These are phyloP conservation scores for Luperina testacea DNA, from an alignment of 2,888 invertebrate species.

Conservation along the genomic window DNA sequence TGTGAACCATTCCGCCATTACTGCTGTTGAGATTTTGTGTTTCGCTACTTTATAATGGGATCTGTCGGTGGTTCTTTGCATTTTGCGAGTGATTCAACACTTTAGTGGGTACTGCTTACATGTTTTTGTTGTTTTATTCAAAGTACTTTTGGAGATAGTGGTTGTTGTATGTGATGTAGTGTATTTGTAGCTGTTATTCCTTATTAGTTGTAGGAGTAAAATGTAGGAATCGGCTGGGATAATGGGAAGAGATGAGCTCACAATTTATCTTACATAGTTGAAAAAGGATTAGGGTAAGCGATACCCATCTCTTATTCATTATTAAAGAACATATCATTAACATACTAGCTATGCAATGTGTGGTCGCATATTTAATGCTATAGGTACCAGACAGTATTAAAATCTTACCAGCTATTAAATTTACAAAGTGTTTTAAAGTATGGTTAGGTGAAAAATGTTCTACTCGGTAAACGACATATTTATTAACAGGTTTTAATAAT, in stretches of 20 bases:
- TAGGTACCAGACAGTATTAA: too few species aligned
- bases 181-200: not conserved
- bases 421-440: too few species aligned
- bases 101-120: conserved; percentile 15
- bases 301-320: not conserved
- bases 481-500: too few species aligned
- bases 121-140: conserved; percentile 9
- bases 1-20: conserved; percentile 57
- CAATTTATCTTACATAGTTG: not conserved
- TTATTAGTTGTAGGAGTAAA: not conserved
- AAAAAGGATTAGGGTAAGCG: not conserved
- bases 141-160: conserved; percentile 7
- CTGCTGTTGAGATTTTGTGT: conserved; percentile 59
- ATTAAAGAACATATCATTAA: too few species aligned
- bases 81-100: conserved; percentile 25
- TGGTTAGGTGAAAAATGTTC: too few species aligned
- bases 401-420: too few species aligned
- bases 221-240: not conserved
- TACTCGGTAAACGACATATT: too few species aligned
- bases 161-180: not conserved
- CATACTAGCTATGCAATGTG: too few species aligned
- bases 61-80: conserved; percentile 36
- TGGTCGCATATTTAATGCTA: too few species aligned
- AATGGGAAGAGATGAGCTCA: not conserved
- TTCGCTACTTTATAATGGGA: conserved; percentile 36